Base-by-base conservation (phyloP, 2,797 vertebrate genomes). In the Schizopygopsis malacanthus region DNA sequence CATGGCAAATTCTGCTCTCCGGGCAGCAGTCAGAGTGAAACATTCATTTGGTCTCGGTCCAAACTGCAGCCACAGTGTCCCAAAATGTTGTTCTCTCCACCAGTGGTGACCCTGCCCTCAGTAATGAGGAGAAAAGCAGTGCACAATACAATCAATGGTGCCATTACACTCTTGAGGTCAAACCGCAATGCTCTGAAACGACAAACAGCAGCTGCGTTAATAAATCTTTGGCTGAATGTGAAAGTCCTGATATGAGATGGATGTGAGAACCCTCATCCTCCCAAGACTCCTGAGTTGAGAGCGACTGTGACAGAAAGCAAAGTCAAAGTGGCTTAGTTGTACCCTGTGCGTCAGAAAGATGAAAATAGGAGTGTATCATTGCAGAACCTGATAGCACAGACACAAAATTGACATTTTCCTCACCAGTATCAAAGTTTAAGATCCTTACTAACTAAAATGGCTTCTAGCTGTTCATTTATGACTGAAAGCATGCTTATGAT, bases 91-190 rank as follows among this genome's bases (percentile, higher is more conserved):
- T 50, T 82, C 73, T 61, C 25, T 73, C 73, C 12, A 5, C 33
- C 73, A 71, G 39, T 2, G 18, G 39, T 61, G 76, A 79, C 76
- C 52, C 63, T 50, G 52, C 37, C 22, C 61, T 72, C 54, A 33
- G 75, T 79, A 82, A 88, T 73, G 84, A 45, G 37, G 73, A 70
- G 8, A 76, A 75, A 70, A 85, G 45, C 81, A 85, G 82, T 85
- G 83, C 82, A 87, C 81, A 56, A 84, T 88, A 90, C 87, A 90
- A 90, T 87, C 89, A 87, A 83, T 84, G 59, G 78, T 84, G 89
- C 77, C 52, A 59, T 70, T 78, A 82, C 73, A 86, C 39, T 59
- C 75, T 89, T 56, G 50, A 85, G 77, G 65, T 78, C 78, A 81
- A 56, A 65, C 71, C 45, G n/a, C 45, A 82, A 41, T 56, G 22